Evolutionary conservation across 1,140 invertebrate genomes (phyloP), one percentile per base, ranked within the genome.

Genomic region (Drosophila setifemur): DNA sequence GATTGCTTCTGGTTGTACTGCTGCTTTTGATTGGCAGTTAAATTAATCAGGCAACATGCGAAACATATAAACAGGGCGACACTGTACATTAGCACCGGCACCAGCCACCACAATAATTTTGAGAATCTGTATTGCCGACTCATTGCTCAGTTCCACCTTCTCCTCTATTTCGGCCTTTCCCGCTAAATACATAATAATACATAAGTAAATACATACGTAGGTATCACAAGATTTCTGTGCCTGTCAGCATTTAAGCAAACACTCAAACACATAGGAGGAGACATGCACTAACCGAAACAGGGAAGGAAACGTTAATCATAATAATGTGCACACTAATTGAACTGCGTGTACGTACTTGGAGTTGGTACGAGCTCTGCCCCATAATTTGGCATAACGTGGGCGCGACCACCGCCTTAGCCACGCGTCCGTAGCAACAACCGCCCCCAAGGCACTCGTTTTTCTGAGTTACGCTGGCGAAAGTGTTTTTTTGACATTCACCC

Each of bases 301-400:
- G n/a, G n/a, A n/a, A 31, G 52, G 48, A 45, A 45, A 53, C 79
- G 70, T 83, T 83, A 85, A 78, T 83, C 79, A 83, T 83, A 78
- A 83, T 85, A 83, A 78, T 85, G 79, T 85, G 74, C 57, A 74
- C 79, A 74, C 74, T 83, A 85, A 83, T 83, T 83, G 79, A 79
- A 79, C 72, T 83, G 79, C 74, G 79, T 83, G 85, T 68, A 85
- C 79, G 79, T 85, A 79, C 70, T 54, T 29, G 40, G 57, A 73
- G 47, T 69, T 45, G 52, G 57, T 48, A 64, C 55, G 42, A 53
- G 40, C 71, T 26, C 42, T 31, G 42, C 18, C 44, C 54, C 70
- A 83, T 74, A 85, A 85, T 83, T 85, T 71, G 79, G 52, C 43
- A 71, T 79, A 74, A 83, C 49, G 39, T 43, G 55, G 61, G 68